phyloP scores from a whole-genome alignment of 2,797 vertebrate species.

The Phataginus tricuspis region DNA sequence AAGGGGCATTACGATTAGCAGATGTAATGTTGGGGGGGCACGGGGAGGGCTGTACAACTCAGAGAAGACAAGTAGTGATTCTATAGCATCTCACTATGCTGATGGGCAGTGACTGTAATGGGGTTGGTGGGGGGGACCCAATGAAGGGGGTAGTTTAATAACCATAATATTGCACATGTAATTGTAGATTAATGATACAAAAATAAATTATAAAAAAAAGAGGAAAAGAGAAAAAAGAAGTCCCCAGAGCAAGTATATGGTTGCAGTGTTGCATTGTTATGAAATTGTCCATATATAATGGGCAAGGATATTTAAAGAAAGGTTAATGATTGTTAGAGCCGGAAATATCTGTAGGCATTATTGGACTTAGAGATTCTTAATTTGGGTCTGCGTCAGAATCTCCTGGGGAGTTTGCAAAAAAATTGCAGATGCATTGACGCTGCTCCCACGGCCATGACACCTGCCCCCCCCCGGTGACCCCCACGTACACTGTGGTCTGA shows the following conservation, averaged over 20 bases:
- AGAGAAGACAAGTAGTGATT: too few relatives aligned
- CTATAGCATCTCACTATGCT: too few relatives aligned
- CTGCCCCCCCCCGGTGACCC: neutral
- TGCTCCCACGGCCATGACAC: neutral
- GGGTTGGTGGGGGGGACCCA: too few relatives aligned
- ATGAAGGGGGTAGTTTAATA: too few relatives aligned
- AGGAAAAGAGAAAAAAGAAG: neutral
- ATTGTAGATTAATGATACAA: too few relatives aligned
- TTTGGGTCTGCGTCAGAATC: neutral
- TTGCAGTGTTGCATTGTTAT: neutral
- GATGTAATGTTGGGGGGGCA: too few relatives aligned
- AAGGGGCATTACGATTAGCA: too few relatives aligned
- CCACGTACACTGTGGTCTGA: neutral
- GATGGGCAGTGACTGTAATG: too few relatives aligned
- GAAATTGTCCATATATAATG: neutral
- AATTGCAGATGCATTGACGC: neutral
- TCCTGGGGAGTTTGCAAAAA: neutral
- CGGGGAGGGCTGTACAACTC: too few relatives aligned
- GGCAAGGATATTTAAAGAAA: neutral
- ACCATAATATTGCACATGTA: too few relatives aligned
- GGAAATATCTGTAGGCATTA: neutral
- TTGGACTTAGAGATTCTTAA: neutral
- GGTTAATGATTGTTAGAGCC: neutral
- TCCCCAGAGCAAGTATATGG: too few relatives aligned
- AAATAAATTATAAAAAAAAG: neutral